Percentiles rank a stretch among this genome's conserved stretches.
phyloP scores from a whole-genome alignment of 1,140 invertebrate species.

The Drosophila navojoa region DNA sequence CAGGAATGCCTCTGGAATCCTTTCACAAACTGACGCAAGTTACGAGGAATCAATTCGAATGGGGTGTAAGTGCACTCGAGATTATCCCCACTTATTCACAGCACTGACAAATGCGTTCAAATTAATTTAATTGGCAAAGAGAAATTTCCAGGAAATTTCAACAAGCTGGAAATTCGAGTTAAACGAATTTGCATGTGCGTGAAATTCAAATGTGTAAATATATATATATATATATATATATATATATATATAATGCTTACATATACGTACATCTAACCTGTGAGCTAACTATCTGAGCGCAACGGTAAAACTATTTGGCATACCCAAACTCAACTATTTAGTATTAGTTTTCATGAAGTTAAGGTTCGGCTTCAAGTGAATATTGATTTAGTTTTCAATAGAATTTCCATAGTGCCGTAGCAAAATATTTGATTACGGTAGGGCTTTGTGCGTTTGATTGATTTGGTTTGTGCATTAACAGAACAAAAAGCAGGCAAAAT shows the following conservation, averaged over 20 bases:
- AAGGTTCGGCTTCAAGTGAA: not conserved
- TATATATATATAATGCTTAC: too few relatives aligned
- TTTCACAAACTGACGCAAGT: not conserved
- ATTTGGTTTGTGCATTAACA: not conserved
- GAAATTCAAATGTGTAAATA: too few relatives aligned
- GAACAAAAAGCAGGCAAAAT: too few relatives aligned
- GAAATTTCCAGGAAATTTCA: not conserved
- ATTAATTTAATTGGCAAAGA: constrained; percentile 17
- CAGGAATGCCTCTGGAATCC: not conserved
- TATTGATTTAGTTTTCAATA: not conserved
- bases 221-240: too few relatives aligned
- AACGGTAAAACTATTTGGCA: not conserved
- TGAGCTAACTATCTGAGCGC: too few relatives aligned
- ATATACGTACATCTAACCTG: too few relatives aligned
- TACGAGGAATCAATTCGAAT: constrained; percentile 7
- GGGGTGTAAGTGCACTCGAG: not conserved
- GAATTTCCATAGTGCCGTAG: not conserved
- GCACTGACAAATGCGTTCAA: not conserved
- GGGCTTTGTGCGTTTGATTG: constrained; percentile 2
- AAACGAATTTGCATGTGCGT: too few relatives aligned
- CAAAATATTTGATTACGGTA: not conserved
- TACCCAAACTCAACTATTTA: too few relatives aligned
- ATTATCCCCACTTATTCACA: constrained; percentile 13
- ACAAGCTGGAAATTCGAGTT: too few relatives aligned
- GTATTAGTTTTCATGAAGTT: not conserved